phyloP scores from a whole-genome alignment of 30 jellyfish, hydroid and myxozoan species.

The Aurelia aurita complex sp. Pacific region DNA sequence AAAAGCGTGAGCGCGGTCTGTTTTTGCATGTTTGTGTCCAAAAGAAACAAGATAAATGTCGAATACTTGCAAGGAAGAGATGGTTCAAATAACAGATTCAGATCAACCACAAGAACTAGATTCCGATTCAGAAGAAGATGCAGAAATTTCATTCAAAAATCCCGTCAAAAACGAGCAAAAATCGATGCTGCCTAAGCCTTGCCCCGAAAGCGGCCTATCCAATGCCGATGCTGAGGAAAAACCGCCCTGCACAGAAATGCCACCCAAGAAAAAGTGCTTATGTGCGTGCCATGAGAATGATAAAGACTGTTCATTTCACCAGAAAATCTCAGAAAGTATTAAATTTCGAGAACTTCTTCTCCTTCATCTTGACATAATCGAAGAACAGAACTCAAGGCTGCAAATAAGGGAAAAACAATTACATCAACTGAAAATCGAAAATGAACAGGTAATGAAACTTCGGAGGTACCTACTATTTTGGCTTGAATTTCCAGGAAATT shows the following conservation, averaged over 20 bases:
- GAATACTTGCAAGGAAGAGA: too few species aligned
- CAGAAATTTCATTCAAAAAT: too few species aligned
- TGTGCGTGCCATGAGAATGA: conserved; percentile 49
- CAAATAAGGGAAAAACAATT: conserved; percentile 53
- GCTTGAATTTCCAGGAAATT: too few species aligned
- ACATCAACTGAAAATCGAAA: conserved; percentile 49
- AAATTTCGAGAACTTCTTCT: conserved; percentile 58
- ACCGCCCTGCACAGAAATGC: background rate
- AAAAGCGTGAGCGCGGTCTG: too few species aligned
- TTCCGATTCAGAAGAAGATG: too few species aligned
- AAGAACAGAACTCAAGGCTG: conserved; percentile 55
- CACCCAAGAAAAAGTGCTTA: background rate
- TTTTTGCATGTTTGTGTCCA: too few species aligned
- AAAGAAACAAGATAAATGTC: too few species aligned
- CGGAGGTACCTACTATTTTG: too few species aligned
- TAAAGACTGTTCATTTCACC: conserved; percentile 25
- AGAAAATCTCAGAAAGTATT: conserved; percentile 25
- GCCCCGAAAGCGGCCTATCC: conserved; percentile 1
- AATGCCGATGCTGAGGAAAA: conserved; percentile 4
- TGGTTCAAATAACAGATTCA: too few species aligned
- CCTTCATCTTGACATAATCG: conserved; percentile 73
- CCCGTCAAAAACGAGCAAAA: too few species aligned
- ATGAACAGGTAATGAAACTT: conserved; percentile 57
- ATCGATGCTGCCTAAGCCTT: too few species aligned
- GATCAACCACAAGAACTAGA: too few species aligned